Percentiles rank a stretch among this genome's conserved stretches.
Conservation (phyloP, 2,888 invertebrate genomes). For the Drosophila paranaensis region DNA sequence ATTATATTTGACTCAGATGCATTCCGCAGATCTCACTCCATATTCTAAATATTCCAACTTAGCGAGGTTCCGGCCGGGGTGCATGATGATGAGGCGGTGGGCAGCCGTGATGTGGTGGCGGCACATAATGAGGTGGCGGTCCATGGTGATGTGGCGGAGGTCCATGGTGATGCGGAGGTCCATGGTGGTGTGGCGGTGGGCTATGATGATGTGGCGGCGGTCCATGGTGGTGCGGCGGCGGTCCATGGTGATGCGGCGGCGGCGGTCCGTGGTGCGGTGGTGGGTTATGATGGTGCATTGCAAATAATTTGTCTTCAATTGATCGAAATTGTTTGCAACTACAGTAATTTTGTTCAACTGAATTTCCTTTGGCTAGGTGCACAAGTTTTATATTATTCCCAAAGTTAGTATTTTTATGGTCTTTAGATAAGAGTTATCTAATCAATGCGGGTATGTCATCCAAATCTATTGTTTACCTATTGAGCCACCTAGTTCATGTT, state of each 20-base stretch:
- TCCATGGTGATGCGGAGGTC: slow-evolving; percentile 24
- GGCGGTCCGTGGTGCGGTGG: slow-evolving; percentile 38
- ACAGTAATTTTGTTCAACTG: slow-evolving; percentile 30
- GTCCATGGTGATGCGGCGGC: slow-evolving; percentile 25
- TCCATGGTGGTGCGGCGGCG: slow-evolving; percentile 25
- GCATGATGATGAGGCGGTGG: slow-evolving; percentile 32
- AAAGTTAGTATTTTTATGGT: slow-evolving; percentile 19
- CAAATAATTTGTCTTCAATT: not conserved
- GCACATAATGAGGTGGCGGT: slow-evolving; percentile 25
- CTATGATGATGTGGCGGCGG: slow-evolving; percentile 27
- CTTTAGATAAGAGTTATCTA: slow-evolving; percentile 45
- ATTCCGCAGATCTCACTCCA: not conserved
- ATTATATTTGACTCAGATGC: not conserved
- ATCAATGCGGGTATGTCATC: slow-evolving; percentile 30
- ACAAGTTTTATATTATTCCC: slow-evolving; percentile 41
- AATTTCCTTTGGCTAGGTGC: slow-evolving; percentile 10
- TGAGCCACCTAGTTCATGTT: slow-evolving; percentile 5
- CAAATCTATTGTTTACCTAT: slow-evolving; percentile 27
- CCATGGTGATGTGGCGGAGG: slow-evolving; percentile 33
- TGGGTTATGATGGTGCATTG: slow-evolving; percentile 41
- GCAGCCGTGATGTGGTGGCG: slow-evolving; percentile 23
- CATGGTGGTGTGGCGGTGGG: slow-evolving; percentile 29
- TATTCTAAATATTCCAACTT: slow-evolving; percentile 7
- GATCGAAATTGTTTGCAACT: slow-evolving; percentile 13
- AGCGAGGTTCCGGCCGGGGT: slow-evolving; percentile 35